A percentile compares a stretch with the other conserved stretches of the same genome.
These are phyloP conservation scores for Cottoperca gobio DNA, from an alignment of 2,797 vertebrate species.

Conservation along the genomic window DNA sequence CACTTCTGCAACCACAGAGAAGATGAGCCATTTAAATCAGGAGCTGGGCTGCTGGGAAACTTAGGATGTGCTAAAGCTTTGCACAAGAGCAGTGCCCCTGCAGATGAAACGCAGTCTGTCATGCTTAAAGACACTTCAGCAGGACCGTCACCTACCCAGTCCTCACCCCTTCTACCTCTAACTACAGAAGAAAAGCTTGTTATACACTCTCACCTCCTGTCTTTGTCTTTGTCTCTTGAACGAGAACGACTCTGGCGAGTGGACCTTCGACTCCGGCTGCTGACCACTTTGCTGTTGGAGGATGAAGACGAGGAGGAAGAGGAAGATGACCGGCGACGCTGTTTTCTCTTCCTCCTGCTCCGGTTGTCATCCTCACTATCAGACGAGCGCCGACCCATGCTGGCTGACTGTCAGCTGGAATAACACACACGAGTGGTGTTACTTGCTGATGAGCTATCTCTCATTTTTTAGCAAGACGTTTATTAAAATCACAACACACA, in stretches of 20 bases:
- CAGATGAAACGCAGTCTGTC: neutral
- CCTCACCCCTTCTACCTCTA: neutral
- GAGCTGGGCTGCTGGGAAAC: neutral
- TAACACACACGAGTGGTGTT: conserved; percentile 21
- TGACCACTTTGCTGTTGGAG: conserved; percentile 87
- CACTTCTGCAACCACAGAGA: neutral
- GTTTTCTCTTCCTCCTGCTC: conserved; percentile 90
- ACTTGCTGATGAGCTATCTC: neutral
- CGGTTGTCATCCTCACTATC: conserved; percentile 93
- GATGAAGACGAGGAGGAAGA: conserved; percentile 91
- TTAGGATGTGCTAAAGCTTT: neutral
- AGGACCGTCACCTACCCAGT: neutral
- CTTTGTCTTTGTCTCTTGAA: conserved; percentile 83
- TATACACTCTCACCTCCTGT: conserved; percentile 69
- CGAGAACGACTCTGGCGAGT: conserved; percentile 89
- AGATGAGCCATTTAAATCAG: neutral
- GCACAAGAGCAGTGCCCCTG: neutral
- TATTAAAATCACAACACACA: neutral
- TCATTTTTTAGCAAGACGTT: neutral
- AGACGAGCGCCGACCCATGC: conserved; percentile 93
- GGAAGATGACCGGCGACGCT: conserved; percentile 86
- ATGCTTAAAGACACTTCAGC: neutral
- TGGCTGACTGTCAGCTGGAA: conserved; percentile 52
- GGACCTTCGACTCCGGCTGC: conserved; percentile 87
- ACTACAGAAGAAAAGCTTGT: neutral